These are phyloP conservation scores for Epinotia brunnichana DNA, from an alignment of 2,888 invertebrate genomes.

Conservation along the genomic window DNA sequence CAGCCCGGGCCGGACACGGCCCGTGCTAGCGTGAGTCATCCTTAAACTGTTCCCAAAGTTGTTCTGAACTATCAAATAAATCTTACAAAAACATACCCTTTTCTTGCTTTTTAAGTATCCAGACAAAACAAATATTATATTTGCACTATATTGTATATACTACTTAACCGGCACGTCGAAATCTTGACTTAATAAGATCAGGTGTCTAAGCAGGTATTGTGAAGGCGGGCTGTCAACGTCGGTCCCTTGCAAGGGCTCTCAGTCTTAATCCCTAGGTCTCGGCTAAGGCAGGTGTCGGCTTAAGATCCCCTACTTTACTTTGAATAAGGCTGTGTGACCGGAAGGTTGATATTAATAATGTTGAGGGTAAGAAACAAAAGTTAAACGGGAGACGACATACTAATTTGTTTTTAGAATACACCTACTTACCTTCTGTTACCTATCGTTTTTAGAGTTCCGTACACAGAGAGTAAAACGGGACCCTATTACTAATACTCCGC, in stretches of 20 bases:
- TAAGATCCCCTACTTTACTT: constrained; percentile 9
- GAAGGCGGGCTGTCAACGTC: constrained; percentile 18
- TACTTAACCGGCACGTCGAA: neutral
- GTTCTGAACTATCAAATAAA: no score
- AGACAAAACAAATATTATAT: neutral
- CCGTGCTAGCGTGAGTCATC: no score
- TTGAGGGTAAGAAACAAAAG: neutral
- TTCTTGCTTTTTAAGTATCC: no score
- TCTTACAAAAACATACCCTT: no score
- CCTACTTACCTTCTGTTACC: no score
- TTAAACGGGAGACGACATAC: neutral
- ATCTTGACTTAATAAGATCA: constrained; percentile 19
- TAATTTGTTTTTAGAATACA: no score
- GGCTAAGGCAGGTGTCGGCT: constrained; percentile 13
- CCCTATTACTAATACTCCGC: no score
- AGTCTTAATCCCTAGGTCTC: constrained; percentile 15
- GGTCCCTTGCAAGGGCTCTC: constrained; percentile 17
- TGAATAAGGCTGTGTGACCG: neutral
- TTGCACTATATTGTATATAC: neutral
- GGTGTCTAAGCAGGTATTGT: constrained; percentile 26
- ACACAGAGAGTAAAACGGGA: no score
- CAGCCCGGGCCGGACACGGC: no score
- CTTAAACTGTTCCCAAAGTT: no score
- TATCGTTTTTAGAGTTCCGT: no score
- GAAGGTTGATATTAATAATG: neutral